Percentiles rank a stretch among this genome's conserved stretches.
phyloP scores from a whole-genome alignment of 2,113 vertebrate species.

The Thalassarche chlororhynchos region DNA sequence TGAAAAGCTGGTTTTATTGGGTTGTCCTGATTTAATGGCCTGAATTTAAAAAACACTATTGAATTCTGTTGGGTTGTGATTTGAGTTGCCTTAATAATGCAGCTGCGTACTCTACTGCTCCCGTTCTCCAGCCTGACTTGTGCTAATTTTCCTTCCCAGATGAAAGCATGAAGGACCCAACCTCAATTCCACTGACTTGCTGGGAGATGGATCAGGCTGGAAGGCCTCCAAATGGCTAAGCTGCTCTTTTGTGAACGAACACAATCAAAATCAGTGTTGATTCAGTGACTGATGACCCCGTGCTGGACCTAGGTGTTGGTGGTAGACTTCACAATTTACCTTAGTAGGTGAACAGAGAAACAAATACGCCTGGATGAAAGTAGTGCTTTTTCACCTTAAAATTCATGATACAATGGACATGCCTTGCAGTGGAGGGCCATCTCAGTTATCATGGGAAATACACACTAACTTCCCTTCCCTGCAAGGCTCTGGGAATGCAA shows the following conservation, averaged over 20 bases:
- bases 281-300: not conserved
- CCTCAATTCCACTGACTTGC: not conserved
- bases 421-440: not conserved
- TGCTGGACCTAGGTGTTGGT: not conserved
- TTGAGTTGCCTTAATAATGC: not conserved
- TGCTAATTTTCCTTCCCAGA: not conserved
- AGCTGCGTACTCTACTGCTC: not conserved
- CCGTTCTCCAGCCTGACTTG: not conserved
- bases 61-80: not conserved
- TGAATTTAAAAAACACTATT: not conserved
- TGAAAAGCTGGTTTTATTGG: constrained; percentile 28
- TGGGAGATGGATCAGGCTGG: not conserved
- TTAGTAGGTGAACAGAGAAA: not conserved
- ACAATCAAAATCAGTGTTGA: not conserved
- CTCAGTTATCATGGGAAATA: not conserved
- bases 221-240: not conserved
- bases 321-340: not conserved
- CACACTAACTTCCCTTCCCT: not conserved
- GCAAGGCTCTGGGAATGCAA: not conserved
- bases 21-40: not conserved
- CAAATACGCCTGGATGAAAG: not conserved
- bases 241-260: not conserved
- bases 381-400: not conserved
- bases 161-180: not conserved
- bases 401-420: not conserved